Percentiles rank a stretch among this genome's conserved stretches.
Evolutionary conservation across 1,140 invertebrate genomes (phyloP).

Genomic region (Telenomus remus): DNA sequence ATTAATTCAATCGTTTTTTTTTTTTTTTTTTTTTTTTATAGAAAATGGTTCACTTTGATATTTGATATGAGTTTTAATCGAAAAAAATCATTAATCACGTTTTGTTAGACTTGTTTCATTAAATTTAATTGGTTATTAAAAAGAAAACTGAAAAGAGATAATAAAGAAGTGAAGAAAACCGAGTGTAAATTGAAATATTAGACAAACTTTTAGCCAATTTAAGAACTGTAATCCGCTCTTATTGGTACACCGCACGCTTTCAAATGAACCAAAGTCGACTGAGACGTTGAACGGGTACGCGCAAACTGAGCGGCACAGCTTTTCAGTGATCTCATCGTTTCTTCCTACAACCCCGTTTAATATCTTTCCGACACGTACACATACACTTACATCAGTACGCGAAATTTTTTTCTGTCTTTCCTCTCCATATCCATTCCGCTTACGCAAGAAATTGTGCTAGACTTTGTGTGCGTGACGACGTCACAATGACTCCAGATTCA

Average conservation of each 20-base stretch:
- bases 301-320: conserved; percentile 60
- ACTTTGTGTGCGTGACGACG: conserved; percentile 7
- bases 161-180: neutral
- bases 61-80: too few relatives aligned
- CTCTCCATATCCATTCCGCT: conserved; percentile 31
- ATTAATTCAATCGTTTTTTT: neutral
- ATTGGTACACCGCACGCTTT: conserved; percentile 3
- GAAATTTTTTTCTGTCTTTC: conserved; percentile 39
- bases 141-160: neutral
- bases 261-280: conserved; percentile 38
- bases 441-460: conserved; percentile 41
- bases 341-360: conserved; percentile 66
- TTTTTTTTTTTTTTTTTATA: neutral
- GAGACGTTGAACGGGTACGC: conserved; percentile 61
- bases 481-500: conserved; percentile 32
- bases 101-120: too few relatives aligned
- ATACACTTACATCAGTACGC: conserved; percentile 2
- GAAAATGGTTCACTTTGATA: too few relatives aligned
- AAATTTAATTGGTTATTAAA: too few relatives aligned
- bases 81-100: too few relatives aligned
- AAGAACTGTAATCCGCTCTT: neutral
- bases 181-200: too few relatives aligned
- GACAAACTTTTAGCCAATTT: too few relatives aligned
- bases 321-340: conserved; percentile 68
- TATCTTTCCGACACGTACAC: conserved; percentile 62